Evolutionary conservation across 2,113 vertebrate genomes (phyloP), one percentile per base, ranked within the genome.

Genomic region (Carlito syrichta): DNA sequence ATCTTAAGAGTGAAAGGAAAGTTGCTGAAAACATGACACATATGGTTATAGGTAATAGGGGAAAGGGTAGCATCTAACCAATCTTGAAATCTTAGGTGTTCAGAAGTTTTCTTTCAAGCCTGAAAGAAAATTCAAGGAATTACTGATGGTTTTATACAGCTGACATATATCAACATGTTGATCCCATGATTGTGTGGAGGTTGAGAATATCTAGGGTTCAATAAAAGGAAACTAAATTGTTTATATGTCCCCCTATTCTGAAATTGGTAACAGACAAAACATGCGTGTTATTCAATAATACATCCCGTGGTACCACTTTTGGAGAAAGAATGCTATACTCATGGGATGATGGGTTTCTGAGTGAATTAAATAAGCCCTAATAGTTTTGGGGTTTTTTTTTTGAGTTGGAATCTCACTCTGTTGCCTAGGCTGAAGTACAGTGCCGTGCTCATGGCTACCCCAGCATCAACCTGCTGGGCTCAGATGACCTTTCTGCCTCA

Each of bases 1-100:
- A 38, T 84, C 86, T 94, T 94, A 86, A 95, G 16, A 45, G 6
- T 54, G 8, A 93, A 84, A 89, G 63, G 50, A 85, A 96, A 84
- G 63, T 89, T 73, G 45, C 19, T 94, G 20, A 74, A 86, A 76
- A n/a, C 69, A 74, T 52, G 13, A 78, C 45, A 87, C n/a, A 40
- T 91, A 56, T 3, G 40, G 2, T 62, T 95, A 38, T 43, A 86
- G 66, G 40, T 52, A n/a, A n/a, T 0, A 58, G 78, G 30, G 2
- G 86, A 25, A 93, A 1, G 90, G 22, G 16, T 45, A 91, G 58
- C 38, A 74, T 68, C 23, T 7, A 58, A 8, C 68, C 10, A 50
- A 0, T 90, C 52, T 74, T 66, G 50, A 86, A 62, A 81, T 43
- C 35, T 89, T 91, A 89, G 45, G 16, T 50, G 25, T 86, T 86